Evolutionary conservation across 2,888 invertebrate species (phyloP).

Genomic region (Zhengitettix transpicula): DNA sequence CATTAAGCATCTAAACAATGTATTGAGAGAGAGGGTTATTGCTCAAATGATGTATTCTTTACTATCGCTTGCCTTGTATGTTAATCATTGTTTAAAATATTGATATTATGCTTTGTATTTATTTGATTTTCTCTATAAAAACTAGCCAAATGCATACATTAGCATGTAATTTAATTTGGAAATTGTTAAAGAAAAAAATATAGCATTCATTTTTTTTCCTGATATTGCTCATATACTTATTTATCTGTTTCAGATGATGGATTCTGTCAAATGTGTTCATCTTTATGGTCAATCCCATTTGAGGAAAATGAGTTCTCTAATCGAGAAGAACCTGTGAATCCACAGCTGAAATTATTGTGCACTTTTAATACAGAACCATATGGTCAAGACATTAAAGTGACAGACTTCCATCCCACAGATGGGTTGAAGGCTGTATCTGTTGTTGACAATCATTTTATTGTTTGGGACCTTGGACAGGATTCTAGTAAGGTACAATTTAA

Average conservation of each 20-base stretch:
- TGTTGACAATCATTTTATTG: constrained; percentile 54
- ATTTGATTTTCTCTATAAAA: no score
- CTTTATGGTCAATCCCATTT: constrained; percentile 21
- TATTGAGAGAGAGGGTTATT: no score
- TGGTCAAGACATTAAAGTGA: constrained; percentile 57
- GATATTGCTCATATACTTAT: background rate
- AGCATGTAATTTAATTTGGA: no score
- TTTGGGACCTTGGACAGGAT: constrained; percentile 54
- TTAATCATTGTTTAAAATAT: no score
- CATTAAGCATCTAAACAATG: no score
- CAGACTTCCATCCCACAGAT: constrained; percentile 78
- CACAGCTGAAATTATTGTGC: constrained; percentile 26
- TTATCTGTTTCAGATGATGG: constrained; percentile 19
- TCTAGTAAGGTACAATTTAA: constrained; percentile 25
- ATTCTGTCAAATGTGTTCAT: constrained; percentile 24
- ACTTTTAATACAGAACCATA: constrained; percentile 30
- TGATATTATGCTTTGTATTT: no score
- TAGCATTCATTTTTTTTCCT: no score
- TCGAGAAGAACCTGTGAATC: constrained; percentile 3
- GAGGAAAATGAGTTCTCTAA: constrained; percentile 10
- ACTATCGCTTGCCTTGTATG: no score
- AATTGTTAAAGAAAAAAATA: no score
- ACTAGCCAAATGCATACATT: no score
- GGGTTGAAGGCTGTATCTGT: constrained; percentile 53
- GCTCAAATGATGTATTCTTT: no score